These are phyloP conservation scores for Entelurus aequoreus DNA, from an alignment of 2,113 vertebrate species.

Conservation along the genomic window DNA sequence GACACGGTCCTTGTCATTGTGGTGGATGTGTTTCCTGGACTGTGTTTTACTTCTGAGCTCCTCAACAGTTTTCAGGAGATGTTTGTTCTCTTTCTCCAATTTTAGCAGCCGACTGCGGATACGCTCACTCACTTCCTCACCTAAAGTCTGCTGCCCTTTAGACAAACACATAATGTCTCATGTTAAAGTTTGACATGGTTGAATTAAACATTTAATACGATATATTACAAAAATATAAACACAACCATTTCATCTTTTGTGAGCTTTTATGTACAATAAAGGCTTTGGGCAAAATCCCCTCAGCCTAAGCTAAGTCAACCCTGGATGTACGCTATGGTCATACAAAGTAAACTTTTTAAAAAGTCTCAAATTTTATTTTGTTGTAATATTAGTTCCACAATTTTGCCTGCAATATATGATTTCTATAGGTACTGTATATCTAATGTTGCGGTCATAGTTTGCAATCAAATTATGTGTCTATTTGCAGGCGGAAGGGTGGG, in stretches of 20 bases:
- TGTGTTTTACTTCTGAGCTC: constrained; percentile 45
- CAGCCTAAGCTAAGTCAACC: too few relatives aligned
- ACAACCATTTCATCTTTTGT: too few relatives aligned
- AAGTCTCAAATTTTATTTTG: too few relatives aligned
- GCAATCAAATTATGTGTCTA: too few relatives aligned
- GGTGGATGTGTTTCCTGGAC: constrained; percentile 14
- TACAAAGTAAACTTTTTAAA: too few relatives aligned
- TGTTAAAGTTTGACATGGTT: neutral
- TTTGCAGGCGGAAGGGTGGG: too few relatives aligned
- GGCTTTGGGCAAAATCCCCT: too few relatives aligned
- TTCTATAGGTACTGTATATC: too few relatives aligned
- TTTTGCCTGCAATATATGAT: too few relatives aligned
- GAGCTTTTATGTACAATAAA: too few relatives aligned
- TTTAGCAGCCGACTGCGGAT: constrained; percentile 84
- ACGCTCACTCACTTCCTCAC: constrained; percentile 82
- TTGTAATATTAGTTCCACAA: too few relatives aligned
- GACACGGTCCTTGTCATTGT: neutral
- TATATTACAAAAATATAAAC: neutral
- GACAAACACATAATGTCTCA: constrained; percentile 19
- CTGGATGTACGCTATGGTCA: neutral
- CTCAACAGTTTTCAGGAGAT: constrained; percentile 62
- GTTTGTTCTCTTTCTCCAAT: constrained; percentile 92
- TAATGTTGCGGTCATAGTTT: too few relatives aligned
- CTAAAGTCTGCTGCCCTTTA: constrained; percentile 72
- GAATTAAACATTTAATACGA: neutral